Evolutionary conservation across 1,140 invertebrate species (phyloP).

Genomic region (Drosophila baimaii): DNA sequence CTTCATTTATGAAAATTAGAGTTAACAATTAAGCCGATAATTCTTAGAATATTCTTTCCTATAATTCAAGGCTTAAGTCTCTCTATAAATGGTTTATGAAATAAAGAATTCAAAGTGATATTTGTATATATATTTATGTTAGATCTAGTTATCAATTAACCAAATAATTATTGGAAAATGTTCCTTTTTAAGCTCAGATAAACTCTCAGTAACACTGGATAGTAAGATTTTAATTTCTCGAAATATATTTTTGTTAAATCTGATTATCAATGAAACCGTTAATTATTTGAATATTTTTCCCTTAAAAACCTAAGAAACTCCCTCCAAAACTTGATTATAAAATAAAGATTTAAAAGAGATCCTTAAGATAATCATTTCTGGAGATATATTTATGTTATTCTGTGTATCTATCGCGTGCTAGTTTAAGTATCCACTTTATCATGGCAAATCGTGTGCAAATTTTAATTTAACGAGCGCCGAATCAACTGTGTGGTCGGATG

Average conservation of each 20-base stretch:
- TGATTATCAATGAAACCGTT: too few species aligned
- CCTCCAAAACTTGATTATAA: too few species aligned
- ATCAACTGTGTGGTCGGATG: constrained; percentile 46
- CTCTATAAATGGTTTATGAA: not conserved
- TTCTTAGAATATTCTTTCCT: not conserved
- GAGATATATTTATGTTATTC: not conserved
- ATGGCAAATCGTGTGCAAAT: constrained; percentile 67
- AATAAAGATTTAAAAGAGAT: not conserved
- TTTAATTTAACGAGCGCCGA: constrained; percentile 71
- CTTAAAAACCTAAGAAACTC: too few species aligned
- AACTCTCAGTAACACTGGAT: too few species aligned
- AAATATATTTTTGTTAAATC: too few species aligned
- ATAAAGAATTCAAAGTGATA: not conserved
- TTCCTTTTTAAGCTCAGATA: too few species aligned
- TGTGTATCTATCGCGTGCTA: not conserved
- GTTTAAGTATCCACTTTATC: constrained; percentile 10
- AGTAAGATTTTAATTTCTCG: too few species aligned
- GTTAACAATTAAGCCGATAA: not conserved
- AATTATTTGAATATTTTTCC: too few species aligned
- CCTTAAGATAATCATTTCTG: constrained; percentile 1
- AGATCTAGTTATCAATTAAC: too few species aligned
- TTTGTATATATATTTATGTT: not conserved
- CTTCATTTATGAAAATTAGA: not conserved
- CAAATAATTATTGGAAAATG: too few species aligned
- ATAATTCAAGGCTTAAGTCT: too few species aligned